Evolutionary conservation across 2,888 invertebrate genomes (phyloP), one percentile per base, ranked within the genome.

Genomic region (Kryphioiulus occultus): DNA sequence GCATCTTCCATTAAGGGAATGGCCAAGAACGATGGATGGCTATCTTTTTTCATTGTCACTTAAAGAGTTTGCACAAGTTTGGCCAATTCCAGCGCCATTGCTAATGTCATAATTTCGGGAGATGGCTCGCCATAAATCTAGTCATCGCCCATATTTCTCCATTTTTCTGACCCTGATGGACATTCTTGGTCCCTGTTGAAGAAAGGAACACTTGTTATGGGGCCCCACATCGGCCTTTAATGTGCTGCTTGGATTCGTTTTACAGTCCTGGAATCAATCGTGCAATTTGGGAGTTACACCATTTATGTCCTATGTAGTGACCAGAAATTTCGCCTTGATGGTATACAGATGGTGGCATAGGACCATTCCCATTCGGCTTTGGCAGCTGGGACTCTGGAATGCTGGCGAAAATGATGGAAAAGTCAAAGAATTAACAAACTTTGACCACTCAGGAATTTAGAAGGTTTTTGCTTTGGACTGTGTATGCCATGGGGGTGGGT

Each of bases 1-100:
- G 68, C 68, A 68, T 68, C 68, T 68, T 68, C 68, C 68, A 68
- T 68, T 68, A 68, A 26, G 22, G 9, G 68, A 68, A n/a, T 68
- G 68, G 26, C 26, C 68, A n/a, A n/a, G 12, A 68, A 68, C 68
- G 68, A 68, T 68, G 68, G 68, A 68, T 68, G 12, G 68, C 68
- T 68, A 68, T 68, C 68, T 68, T 68, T 68, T 68, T 68, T 68
- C 68, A 68, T 68, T 68, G 68, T 68, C 68, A 68, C 68, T 68
- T 68, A 68, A 68, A 68, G 68, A 68, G 68, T 68, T 68, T 68
- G 68, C 68, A 26, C 68, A 53, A 53, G 53, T 53, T 53, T 53
- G 53, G 53, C 15, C 68, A 68, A 68, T 68, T 68, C 68, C 68
- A 68, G n/a, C 68, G 68, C 26, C 68, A 12, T 68, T 68, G 68